Evolutionary conservation across 2,888 invertebrate species (phyloP).

Genomic region (Portevinia maculata): DNA sequence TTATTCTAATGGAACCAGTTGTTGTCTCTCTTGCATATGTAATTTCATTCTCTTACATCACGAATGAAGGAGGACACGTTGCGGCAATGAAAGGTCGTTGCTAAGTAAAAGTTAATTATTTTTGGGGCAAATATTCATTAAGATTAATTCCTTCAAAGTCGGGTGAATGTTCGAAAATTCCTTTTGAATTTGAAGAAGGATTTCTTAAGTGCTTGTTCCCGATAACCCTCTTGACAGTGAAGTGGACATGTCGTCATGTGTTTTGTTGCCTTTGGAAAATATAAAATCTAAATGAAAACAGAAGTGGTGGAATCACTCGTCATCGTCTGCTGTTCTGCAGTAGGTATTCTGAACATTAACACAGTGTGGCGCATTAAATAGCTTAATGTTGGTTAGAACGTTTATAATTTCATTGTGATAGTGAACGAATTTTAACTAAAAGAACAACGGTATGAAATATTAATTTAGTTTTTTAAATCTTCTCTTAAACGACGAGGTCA

Average conservation of each 20-base stretch:
- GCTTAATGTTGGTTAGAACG: no score
- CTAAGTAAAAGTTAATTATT: neutral
- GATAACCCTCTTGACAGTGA: slow-evolving; percentile 36
- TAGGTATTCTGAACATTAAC: neutral
- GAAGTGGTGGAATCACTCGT: neutral
- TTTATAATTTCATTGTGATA: no score
- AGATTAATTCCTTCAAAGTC: neutral
- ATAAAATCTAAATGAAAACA: neutral
- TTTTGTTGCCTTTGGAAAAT: neutral
- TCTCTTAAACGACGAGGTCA: no score
- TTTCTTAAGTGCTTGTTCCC: slow-evolving; percentile 33
- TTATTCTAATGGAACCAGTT: slow-evolving; percentile 3
- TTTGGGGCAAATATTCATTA: neutral
- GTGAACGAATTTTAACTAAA: no score
- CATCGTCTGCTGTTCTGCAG: neutral
- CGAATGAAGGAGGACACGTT: neutral
- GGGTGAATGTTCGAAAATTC: slow-evolving; percentile 16
- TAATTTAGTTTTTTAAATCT: no score
- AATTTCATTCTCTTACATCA: slow-evolving; percentile 17
- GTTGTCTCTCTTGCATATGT: slow-evolving; percentile 28
- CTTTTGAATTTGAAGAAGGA: neutral
- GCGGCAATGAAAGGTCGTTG: slow-evolving; percentile 7
- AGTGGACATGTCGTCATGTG: slow-evolving; percentile 24
- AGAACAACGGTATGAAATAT: no score
- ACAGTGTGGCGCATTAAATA: no score